These are phyloP conservation scores for Rhynchotus rufescens DNA, from an alignment of 2,797 vertebrate species.

Conservation along the genomic window DNA sequence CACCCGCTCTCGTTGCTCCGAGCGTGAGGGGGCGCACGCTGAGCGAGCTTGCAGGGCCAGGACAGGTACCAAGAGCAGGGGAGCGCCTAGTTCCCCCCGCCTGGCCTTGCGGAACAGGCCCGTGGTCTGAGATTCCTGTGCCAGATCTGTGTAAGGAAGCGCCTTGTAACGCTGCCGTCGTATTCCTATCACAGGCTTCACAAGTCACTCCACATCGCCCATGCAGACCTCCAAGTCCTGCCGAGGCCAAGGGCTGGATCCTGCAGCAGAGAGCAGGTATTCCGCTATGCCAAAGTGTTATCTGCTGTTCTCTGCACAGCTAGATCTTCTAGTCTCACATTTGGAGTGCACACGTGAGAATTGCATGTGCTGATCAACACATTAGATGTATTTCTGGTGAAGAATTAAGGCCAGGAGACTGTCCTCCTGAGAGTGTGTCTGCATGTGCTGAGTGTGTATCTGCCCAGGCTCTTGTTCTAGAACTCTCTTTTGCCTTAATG, in stretches of 20 bases:
- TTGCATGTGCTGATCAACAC: rapidly evolving
- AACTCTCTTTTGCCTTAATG: neutral
- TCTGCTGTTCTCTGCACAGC: neutral
- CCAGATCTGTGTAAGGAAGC: neutral
- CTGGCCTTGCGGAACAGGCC: neutral
- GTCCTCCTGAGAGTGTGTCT: neutral
- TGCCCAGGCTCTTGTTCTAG: neutral
- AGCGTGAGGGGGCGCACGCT: neutral
- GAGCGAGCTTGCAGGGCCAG: neutral
- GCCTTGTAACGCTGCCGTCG: neutral
- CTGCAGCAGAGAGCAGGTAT: neutral
- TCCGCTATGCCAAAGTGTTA: neutral
- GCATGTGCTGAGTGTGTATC: neutral
- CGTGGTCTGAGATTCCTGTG: neutral
- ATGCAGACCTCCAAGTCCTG: neutral
- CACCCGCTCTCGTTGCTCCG: rapidly evolving
- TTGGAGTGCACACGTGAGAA: neutral
- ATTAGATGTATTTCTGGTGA: neutral
- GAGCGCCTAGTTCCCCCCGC: neutral
- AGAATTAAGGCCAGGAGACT: conserved; percentile 34
- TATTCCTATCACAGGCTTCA: neutral
- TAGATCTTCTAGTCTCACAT: neutral
- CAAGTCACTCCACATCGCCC: neutral
- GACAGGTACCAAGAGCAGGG: neutral
- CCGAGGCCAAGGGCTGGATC: neutral